Conservation (phyloP, 2,113 vertebrate species). For the Regulus satrapa region DNA sequence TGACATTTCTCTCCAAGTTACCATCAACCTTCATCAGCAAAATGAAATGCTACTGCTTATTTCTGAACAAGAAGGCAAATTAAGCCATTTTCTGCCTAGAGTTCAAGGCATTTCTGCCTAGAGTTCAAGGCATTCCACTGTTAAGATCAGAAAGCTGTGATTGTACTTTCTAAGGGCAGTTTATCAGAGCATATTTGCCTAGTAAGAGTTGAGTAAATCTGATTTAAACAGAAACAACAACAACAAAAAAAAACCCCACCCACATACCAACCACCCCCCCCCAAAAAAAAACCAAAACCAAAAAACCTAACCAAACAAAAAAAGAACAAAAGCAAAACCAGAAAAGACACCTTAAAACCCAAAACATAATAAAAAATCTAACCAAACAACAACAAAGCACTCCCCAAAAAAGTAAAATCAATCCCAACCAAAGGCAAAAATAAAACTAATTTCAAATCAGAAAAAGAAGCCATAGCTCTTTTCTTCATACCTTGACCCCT, state of each 20-base stretch:
- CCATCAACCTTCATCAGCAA: not conserved
- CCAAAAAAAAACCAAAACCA: not conserved
- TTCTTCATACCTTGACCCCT: not conserved
- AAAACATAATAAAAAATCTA: not conserved
- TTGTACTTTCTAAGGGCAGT: not conserved
- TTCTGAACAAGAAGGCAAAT: not conserved
- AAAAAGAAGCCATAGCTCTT: not conserved
- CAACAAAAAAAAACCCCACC: too few relatives aligned
- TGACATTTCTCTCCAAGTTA: not conserved
- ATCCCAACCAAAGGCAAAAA: not conserved
- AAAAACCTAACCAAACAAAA: fast-evolving
- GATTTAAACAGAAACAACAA: not conserved
- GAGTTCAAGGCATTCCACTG: not conserved
- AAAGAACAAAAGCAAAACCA: fast-evolving
- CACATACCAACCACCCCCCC: too few relatives aligned
- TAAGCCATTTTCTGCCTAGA: not conserved
- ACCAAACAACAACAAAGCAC: not conserved
- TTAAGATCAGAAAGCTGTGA: not conserved
- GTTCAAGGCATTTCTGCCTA: not conserved
- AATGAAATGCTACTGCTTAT: not conserved
- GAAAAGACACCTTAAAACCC: not conserved
- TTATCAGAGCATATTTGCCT: not conserved
- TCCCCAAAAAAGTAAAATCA: not conserved
- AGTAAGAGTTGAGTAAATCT: not conserved
- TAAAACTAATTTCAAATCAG: not conserved